phyloP scores from a whole-genome alignment of 2,888 invertebrate species.

The Hemistola chrysoprasaria region DNA sequence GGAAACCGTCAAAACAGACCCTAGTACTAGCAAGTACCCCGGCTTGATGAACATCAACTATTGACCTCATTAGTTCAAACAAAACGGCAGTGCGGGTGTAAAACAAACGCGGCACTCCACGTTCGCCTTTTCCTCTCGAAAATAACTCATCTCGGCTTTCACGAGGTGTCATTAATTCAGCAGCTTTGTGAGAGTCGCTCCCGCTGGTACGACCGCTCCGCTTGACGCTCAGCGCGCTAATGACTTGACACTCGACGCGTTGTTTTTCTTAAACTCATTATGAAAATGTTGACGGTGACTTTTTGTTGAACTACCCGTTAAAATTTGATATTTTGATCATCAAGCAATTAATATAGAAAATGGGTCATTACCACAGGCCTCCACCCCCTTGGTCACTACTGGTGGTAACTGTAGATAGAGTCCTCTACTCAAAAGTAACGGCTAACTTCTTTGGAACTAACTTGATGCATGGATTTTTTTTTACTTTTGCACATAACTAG shows the following conservation, averaged over 20 bases:
- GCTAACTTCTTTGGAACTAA: too few species aligned
- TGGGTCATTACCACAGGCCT: too few species aligned
- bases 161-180: conserved; percentile 77
- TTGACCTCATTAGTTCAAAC: conserved; percentile 80
- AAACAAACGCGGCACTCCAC: conserved; percentile 74
- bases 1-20: too few species aligned
- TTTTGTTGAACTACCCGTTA: conserved; percentile 21
- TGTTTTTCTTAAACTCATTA: conserved; percentile 69
- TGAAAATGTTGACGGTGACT: conserved; percentile 47
- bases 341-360: too few species aligned
- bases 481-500: too few species aligned
- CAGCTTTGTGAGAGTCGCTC: conserved; percentile 53
- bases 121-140: conserved; percentile 80
- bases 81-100: conserved; percentile 62
- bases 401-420: too few species aligned
- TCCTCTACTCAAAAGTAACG: too few species aligned
- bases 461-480: too few species aligned
- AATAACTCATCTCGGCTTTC: conserved; percentile 79
- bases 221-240: conserved; percentile 53
- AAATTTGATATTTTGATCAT: conserved; percentile 6
- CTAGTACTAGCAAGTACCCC: conserved; percentile 51
- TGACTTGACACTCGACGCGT: conserved; percentile 58
- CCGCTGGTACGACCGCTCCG: conserved; percentile 42
- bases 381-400: too few species aligned
- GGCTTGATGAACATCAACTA: conserved; percentile 59